phyloP scores from a whole-genome alignment of 2,797 vertebrate species.

The Danio choprae region DNA sequence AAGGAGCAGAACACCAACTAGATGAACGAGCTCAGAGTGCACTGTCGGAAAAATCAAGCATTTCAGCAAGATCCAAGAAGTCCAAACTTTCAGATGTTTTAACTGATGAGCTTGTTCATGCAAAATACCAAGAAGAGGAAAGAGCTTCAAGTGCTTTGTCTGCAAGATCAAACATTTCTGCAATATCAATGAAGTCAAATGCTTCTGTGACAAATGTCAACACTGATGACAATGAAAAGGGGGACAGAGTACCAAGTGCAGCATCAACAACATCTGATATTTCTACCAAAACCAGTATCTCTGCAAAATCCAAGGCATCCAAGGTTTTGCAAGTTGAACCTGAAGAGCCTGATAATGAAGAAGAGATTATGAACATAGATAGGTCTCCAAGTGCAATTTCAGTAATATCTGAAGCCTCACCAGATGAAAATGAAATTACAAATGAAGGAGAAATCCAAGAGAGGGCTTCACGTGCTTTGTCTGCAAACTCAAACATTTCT shows the following conservation, averaged over 20 bases:
- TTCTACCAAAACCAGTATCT: slow-evolving; percentile 41
- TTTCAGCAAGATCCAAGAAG: slow-evolving; percentile 55
- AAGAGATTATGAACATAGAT: too few relatives aligned
- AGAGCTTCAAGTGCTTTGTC: slow-evolving; percentile 36
- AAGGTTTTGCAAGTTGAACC: background rate
- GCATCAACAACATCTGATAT: slow-evolving; percentile 42
- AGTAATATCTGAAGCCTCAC: slow-evolving; percentile 17
- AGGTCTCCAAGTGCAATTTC: slow-evolving; percentile 29
- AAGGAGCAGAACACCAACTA: slow-evolving; percentile 24
- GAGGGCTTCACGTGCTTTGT: slow-evolving; percentile 52
- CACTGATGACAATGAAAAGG: background rate
- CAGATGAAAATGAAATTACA: slow-evolving; percentile 29
- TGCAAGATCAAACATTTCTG: slow-evolving; percentile 52
- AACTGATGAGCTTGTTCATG: slow-evolving; percentile 2
- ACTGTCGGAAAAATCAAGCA: slow-evolving; percentile 59
- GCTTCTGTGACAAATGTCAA: background rate
- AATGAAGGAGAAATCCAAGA: slow-evolving; percentile 21
- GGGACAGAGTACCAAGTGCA: slow-evolving; percentile 20
- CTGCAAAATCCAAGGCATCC: slow-evolving; percentile 30
- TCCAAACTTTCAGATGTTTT: slow-evolving; percentile 62
- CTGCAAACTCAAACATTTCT: slow-evolving; percentile 48
- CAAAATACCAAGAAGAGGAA: slow-evolving; percentile 1
- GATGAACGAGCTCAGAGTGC: slow-evolving; percentile 46
- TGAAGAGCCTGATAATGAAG: background rate
- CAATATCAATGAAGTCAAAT: slow-evolving; percentile 58